Evolutionary conservation across 2,888 invertebrate species (phyloP).

Genomic region (Zaprionus lineosus): DNA sequence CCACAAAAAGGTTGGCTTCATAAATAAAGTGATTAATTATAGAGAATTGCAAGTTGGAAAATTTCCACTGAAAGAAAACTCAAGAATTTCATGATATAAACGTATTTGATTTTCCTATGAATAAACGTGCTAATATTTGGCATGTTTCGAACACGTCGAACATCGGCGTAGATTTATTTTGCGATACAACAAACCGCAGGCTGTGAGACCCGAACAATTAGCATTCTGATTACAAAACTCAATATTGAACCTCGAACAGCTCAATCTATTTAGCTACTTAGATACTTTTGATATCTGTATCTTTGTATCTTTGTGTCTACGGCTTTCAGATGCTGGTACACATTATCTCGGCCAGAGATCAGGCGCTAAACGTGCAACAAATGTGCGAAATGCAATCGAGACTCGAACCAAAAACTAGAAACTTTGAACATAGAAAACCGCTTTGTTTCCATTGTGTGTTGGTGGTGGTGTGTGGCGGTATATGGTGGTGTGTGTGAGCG

Average conservation of each 20-base stretch:
- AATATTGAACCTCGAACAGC: constrained; percentile 9
- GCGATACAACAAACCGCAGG: constrained; percentile 31
- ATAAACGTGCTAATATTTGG: constrained; percentile 4
- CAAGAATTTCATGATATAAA: not conserved
- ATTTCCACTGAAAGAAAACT: not conserved
- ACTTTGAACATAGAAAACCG: constrained; percentile 52
- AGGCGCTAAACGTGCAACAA: constrained; percentile 45
- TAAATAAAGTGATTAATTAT: too few relatives aligned
- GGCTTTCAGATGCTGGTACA: constrained; percentile 6
- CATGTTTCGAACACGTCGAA: constrained; percentile 60
- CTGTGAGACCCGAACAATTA: constrained; percentile 49
- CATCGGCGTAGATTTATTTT: constrained; percentile 45
- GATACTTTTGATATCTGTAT: constrained; percentile 25
- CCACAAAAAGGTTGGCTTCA: too few relatives aligned
- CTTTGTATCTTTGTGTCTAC: constrained; percentile 4
- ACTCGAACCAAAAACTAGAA: constrained; percentile 27
- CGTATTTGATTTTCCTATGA: not conserved
- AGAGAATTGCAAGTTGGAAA: too few relatives aligned
- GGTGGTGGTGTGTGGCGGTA: constrained; percentile 2
- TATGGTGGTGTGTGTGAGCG: constrained; percentile 3
- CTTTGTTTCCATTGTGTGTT: constrained; percentile 53
- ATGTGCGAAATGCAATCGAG: constrained; percentile 68
- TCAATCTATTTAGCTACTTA: constrained; percentile 7
- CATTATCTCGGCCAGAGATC: constrained; percentile 58
- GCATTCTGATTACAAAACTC: constrained; percentile 44